Percentiles rank a stretch among this genome's conserved stretches.
Evolutionary conservation across 2,888 invertebrate genomes (phyloP).

Genomic region (Pseudococcus jackbeardsleyi): DNA sequence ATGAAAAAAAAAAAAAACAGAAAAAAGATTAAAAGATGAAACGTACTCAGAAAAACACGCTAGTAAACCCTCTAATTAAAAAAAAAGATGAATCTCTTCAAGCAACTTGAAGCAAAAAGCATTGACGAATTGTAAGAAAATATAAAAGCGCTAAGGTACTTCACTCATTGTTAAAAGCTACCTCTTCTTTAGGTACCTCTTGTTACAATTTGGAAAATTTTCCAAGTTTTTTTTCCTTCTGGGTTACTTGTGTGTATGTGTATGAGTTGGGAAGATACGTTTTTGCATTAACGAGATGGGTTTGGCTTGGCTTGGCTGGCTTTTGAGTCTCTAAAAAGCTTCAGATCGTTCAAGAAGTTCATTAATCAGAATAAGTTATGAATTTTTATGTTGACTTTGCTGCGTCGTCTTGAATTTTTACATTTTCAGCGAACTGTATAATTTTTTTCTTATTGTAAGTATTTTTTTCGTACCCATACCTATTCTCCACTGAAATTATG

Average conservation of each 20-base stretch:
- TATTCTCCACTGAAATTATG: too few species aligned
- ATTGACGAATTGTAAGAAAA: slow-evolving; percentile 43
- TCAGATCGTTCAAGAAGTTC: neutral
- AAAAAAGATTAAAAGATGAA: slow-evolving; percentile 52
- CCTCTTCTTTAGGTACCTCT: neutral
- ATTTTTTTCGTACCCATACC: too few species aligned
- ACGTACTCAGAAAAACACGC: slow-evolving; percentile 20
- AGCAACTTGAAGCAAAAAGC: neutral
- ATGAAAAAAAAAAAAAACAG: slow-evolving; percentile 49
- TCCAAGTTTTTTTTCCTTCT: neutral
- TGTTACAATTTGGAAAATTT: slow-evolving; percentile 33
- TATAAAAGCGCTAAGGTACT: slow-evolving; percentile 13
- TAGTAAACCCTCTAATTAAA: slow-evolving; percentile 54
- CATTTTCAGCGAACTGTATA: too few species aligned
- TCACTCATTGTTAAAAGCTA: slow-evolving; percentile 13
- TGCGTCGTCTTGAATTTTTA: too few species aligned
- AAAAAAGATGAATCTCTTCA: slow-evolving; percentile 48
- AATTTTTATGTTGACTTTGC: too few species aligned
- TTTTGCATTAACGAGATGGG: slow-evolving; percentile 32
- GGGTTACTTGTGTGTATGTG: neutral
- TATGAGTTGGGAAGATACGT: neutral
- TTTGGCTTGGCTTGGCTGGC: neutral
- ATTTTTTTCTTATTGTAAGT: too few species aligned
- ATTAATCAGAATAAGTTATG: too few species aligned
- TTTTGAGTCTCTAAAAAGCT: neutral